phyloP scores from a whole-genome alignment of 1,140 invertebrate species.

The Conopomorpha cramerella region DNA sequence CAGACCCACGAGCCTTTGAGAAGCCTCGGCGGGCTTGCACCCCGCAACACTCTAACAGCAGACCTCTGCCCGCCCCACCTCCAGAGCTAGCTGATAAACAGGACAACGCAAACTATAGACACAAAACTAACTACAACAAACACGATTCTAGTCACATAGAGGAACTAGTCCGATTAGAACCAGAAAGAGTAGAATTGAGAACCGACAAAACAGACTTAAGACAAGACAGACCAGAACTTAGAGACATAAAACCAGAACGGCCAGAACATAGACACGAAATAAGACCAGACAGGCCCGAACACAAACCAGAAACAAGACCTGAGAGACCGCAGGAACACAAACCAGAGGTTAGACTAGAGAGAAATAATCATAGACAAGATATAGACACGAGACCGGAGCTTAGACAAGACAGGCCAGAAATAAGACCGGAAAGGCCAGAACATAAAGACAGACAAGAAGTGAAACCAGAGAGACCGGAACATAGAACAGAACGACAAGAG shows the following conservation, averaged over 20 bases:
- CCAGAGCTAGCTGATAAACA: too few relatives aligned
- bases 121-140: not conserved
- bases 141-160: too few relatives aligned
- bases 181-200: too few relatives aligned
- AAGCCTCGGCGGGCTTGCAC: constrained; percentile 43
- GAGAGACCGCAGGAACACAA: too few relatives aligned
- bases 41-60: constrained; percentile 42
- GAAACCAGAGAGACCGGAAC: constrained; percentile 11
- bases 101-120: constrained; percentile 3
- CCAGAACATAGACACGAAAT: constrained; percentile 11
- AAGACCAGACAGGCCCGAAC: constrained; percentile 7
- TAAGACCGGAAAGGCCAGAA: not conserved
- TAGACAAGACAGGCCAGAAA: too few relatives aligned
- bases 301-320: too few relatives aligned
- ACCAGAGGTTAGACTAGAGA: too few relatives aligned
- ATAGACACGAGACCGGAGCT: too few relatives aligned
- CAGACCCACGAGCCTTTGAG: constrained; percentile 45
- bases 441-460: constrained; percentile 4
- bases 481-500: constrained; percentile 8
- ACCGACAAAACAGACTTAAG: constrained; percentile 8
- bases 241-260: too few relatives aligned
- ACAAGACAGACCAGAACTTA: constrained; percentile 4
- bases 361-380: too few relatives aligned
- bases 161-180: too few relatives aligned
- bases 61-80: constrained; percentile 37